Percentiles rank a stretch among this genome's conserved stretches.
phyloP scores from a whole-genome alignment of 2,113 vertebrate species.

The Otis tarda region DNA sequence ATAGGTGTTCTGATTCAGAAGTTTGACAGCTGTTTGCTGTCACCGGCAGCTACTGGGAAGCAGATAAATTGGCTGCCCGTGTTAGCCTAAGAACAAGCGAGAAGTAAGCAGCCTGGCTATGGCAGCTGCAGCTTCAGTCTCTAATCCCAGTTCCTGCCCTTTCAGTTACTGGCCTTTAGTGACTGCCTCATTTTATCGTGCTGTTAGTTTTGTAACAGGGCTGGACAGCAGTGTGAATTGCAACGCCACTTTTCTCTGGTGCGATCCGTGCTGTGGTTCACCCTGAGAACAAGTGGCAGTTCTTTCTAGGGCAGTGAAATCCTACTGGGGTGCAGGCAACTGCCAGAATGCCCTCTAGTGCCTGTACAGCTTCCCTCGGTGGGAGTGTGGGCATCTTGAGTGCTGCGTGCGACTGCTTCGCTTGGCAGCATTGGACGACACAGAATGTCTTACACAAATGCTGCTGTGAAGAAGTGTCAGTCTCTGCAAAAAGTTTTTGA shows the following conservation, averaged over 20 bases:
- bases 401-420: rapidly evolving
- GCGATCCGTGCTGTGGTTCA: background rate
- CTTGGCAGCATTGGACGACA: background rate
- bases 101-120: background rate
- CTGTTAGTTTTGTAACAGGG: background rate
- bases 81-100: background rate
- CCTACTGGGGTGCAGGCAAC: background rate
- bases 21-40: background rate
- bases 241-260: background rate
- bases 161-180: background rate
- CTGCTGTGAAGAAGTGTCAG: background rate
- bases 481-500: background rate
- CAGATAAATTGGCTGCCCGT: background rate
- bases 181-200: background rate
- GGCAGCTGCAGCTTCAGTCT: background rate
- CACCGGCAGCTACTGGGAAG: background rate
- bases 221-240: background rate
- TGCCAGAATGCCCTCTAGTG: background rate
- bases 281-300: background rate
- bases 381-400: background rate
- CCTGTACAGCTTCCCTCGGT: background rate
- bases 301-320: background rate
- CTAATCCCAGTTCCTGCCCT: background rate
- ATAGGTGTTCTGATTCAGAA: background rate
- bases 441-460: background rate